Evolutionary conservation across 2,888 invertebrate species (phyloP), one percentile per base, ranked within the genome.

Genomic region (Morinoia aosen): DNA sequence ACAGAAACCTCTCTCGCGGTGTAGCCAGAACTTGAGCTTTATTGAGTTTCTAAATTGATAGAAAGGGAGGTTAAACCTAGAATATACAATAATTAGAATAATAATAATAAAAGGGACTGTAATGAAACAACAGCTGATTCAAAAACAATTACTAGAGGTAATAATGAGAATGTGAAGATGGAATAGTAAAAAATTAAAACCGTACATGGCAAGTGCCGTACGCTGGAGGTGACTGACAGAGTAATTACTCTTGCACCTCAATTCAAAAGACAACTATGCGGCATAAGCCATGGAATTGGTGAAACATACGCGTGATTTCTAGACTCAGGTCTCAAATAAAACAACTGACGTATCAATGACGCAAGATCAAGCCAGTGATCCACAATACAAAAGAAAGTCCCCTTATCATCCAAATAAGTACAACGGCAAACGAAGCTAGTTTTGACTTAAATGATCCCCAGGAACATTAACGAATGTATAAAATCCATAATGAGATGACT

Each of bases 101-200:
- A 48, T 48, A 48, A 48, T 48, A 48, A 33, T 33, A 19, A 76
- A 16, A 76, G 76, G 76, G 25, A 25, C 33, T 76, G n/a, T n/a
- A 76, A 76, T 76, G 25, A 76, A 76, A 76, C 76, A 33, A 76
- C 2, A 76, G 25, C 25, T 76, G 76, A 76, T 76, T 76, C 76
- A 76, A 76, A 76, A 76, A 33, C 76, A 76, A 76, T 76, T 76
- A 76, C 25, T 76, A 76, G n/a, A n/a, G 33, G 0, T 76, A 76
- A 76, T 76, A 76, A 76, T 76, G 76, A 76, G 76, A 76, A 76
- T 76, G 76, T 76, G 76, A 76, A 76, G 33, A 48, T 90, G 90
- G 48, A 90, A 90, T 48, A 48, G 90, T 90, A 90, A 90, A 90
- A 90, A 48, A 90, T 90, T 90, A 90, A 48, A 90, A 90, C 12